Base-by-base conservation (phyloP, 2,113 vertebrate genomes). In the Cryptoleucopteryx plumbea region DNA sequence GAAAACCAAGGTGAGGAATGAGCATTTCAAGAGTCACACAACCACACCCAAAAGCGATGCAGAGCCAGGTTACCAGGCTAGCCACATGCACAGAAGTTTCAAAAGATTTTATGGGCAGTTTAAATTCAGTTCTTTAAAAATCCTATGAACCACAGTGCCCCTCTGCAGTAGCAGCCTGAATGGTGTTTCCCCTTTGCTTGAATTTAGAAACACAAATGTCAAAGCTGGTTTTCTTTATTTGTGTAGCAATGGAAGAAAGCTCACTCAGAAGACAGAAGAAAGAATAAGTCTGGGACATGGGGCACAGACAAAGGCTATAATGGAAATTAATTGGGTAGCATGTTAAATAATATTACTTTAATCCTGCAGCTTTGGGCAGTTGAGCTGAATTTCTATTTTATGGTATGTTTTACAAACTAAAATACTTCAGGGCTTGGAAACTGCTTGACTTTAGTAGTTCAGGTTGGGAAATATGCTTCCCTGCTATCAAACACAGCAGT, bases 341-440 rank as follows among this genome's bases (percentile, higher is more conserved):
- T 71, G 47, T 96, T 98, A 90, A 97, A 98, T 97, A 97, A 98
- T 97, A 97, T 97, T 98, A 86, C 96, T 97, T 97, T 98, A 97
- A 98, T 98, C 97, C 97, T 85, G 93, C 96, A 96, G 96, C 89
- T 98, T 94, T 96, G 96, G 96, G 92, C 93, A 94, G 75, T 67
- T 81, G 89, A 48, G 65, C 95, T 97, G 73, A 94, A 96, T 97
- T 98, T 98, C 97, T 98, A n/a, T 78, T 98, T 98, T 97, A 97
- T 90, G 66, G 83, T 93, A 93, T 89, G 86, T 98, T 97, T 98
- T 97, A 93, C 94, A 97, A 95, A 97, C 92, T 91, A 66, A 96
- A 96, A 92, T 96, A 94, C 97, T 98, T 96, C 84, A 94, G 90
- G 71, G 90, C 85, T 95, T 97, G 94, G 96, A 97, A 96, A 93